Conservation (phyloP, 2,888 invertebrate species). For the Maniola hyperantus region DNA sequence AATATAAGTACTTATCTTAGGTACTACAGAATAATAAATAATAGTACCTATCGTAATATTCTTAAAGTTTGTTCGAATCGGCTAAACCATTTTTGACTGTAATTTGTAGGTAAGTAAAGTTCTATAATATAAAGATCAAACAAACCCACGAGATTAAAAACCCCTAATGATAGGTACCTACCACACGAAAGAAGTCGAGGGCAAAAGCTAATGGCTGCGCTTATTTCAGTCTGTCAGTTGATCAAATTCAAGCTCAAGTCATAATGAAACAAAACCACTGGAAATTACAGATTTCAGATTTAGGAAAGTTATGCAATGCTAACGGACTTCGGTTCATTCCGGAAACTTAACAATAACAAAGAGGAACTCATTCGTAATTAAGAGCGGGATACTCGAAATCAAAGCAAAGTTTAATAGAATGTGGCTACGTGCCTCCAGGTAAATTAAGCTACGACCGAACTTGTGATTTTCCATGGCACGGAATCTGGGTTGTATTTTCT, state of each 20-base stretch:
- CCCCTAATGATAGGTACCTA: too few species aligned
- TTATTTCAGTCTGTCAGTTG: not conserved
- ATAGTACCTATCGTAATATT: too few species aligned
- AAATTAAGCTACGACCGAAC: conserved; percentile 27
- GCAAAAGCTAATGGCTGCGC: too few species aligned
- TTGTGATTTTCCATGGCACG: not conserved
- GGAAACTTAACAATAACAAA: conserved; percentile 29
- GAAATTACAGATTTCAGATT: not conserved
- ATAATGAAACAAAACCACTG: not conserved
- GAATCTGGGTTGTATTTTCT: not conserved
- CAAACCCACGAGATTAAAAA: too few species aligned
- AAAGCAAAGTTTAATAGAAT: conserved; percentile 41
- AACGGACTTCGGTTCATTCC: conserved; percentile 17
- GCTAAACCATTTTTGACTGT: too few species aligned
- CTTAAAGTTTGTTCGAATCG: too few species aligned
- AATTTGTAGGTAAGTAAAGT: too few species aligned
- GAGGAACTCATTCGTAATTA: conserved; percentile 36
- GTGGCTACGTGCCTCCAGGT: conserved; percentile 36
- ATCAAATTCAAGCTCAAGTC: too few species aligned
- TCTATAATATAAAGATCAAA: too few species aligned
- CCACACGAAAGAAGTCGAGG: too few species aligned
- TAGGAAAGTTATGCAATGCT: not conserved
- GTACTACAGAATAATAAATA: too few species aligned
- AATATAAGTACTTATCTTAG: too few species aligned
- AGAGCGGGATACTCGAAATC: conserved; percentile 41